phyloP scores from a whole-genome alignment of 2,113 vertebrate species.

The Ochotona curzoniae region DNA sequence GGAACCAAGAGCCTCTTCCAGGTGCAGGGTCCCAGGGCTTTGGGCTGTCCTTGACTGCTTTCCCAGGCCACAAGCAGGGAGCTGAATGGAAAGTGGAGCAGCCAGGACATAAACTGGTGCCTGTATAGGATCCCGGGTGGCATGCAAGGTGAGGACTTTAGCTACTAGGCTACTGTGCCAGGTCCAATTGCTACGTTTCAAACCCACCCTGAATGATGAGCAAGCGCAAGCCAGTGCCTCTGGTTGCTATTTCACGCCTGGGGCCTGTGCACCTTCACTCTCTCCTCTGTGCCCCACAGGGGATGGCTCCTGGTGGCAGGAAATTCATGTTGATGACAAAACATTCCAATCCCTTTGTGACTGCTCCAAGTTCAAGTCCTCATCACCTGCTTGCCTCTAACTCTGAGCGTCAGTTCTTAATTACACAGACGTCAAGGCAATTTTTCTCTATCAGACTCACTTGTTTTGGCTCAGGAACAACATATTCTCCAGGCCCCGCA shows the following conservation, averaged over 20 bases:
- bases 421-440: not conserved
- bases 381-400: not conserved
- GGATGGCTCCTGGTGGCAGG: not conserved
- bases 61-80: too few species aligned
- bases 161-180: too few species aligned
- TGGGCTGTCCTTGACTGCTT: too few species aligned
- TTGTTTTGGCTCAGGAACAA: not conserved
- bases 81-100: too few species aligned
- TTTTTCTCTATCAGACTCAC: not conserved
- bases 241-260: not conserved
- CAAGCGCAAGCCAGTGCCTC: not conserved
- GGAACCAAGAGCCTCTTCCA: too few species aligned
- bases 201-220: not conserved
- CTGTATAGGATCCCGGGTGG: too few species aligned
- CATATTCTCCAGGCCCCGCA: not conserved
- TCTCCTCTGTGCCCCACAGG: not conserved
- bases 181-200: not conserved
- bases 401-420: not conserved
- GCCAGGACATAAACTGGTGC: too few species aligned
- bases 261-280: not conserved
- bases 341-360: not conserved
- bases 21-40: too few species aligned
- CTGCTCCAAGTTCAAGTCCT: conserved; percentile 29
- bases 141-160: too few species aligned
- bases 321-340: not conserved